Evolutionary conservation across 2,888 invertebrate species (phyloP).

Genomic region (Thumatha senex): DNA sequence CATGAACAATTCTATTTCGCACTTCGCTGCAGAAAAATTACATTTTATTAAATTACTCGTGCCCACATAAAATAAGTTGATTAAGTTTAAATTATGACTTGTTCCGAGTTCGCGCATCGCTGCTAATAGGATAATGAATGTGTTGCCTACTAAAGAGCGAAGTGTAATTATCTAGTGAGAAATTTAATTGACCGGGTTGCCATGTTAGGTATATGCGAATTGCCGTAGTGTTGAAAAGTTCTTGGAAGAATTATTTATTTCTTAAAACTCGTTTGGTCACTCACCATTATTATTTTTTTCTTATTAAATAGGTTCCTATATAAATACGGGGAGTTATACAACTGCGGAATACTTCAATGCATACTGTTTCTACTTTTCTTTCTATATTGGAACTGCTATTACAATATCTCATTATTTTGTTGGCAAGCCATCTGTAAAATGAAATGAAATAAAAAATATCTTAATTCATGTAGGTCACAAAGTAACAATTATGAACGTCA

Average conservation of each 20-base stretch:
- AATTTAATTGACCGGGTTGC: slow-evolving; percentile 29
- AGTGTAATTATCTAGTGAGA: slow-evolving; percentile 27
- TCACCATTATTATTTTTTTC: too few species aligned
- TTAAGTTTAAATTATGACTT: slow-evolving; percentile 22
- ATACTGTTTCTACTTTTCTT: too few species aligned
- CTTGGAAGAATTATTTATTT: not conserved
- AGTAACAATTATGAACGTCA: too few species aligned
- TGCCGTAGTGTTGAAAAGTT: slow-evolving; percentile 13
- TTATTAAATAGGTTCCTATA: too few species aligned
- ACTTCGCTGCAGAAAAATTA: not conserved
- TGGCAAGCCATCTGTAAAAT: too few species aligned
- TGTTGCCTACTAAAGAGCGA: slow-evolving; percentile 32
- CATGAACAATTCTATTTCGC: not conserved
- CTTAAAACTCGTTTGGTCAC: not conserved
- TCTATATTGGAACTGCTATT: too few species aligned
- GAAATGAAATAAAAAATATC: too few species aligned
- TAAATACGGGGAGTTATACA: too few species aligned
- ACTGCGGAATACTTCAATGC: too few species aligned
- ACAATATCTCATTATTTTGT: too few species aligned
- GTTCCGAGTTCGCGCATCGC: slow-evolving; percentile 24
- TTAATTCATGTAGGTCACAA: too few species aligned
- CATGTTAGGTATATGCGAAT: slow-evolving; percentile 16
- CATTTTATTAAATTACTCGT: too few species aligned
- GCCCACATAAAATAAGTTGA: not conserved
- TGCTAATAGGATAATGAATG: slow-evolving; percentile 41